Base-by-base conservation (phyloP, 1,140 invertebrate genomes). In the Matsumurasca onukii region DNA sequence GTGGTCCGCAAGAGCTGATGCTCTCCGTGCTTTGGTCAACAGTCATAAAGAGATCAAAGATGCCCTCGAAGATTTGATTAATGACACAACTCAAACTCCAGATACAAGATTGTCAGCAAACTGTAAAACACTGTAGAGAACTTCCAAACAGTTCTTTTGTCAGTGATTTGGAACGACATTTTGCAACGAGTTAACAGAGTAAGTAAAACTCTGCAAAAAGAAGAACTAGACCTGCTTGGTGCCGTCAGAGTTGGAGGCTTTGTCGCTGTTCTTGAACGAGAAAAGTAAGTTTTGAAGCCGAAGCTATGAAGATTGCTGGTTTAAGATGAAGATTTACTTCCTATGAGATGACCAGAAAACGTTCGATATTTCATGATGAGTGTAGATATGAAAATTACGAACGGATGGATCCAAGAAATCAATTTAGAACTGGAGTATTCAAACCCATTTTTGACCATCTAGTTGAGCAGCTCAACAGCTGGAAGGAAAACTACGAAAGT, bases 191-290 rank as follows among this genome's bases (percentile, higher is more conserved):
- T 61, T 22, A 27, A 61, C 57, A 61, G 30, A 22, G 27, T 20
- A 24, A 61, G 57, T 61, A 29, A 61, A 30, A 22, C 5, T 25
- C 20, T 61, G 5, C 27, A 61, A 30, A 61, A 61, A 30, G 27
- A 61, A 61, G 51, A 55, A 22, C 57, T 61, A 12, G 27, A 61
- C 27, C 27, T 61, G 13, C 57, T 61, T 61, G 57, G 57, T 13
- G 20, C 27, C 57, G 9, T 27, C 24, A 30, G 57, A 61, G 57
- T 20, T 61, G 12, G 2, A 61, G 57, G 30, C 5, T 13, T 29
- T 61, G 20, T 25, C 27, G 3, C 15, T 61, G 51, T 55, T 55
- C 20, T 55, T 55, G 51, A 55, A 55, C n/a, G 51, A 55, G 51
- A 55, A 55, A 55, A 12, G 9, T 12, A 12, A 12, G 5, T 55